Conservation (phyloP, 2,797 vertebrate species). For the Phataginus tetradactyla region DNA sequence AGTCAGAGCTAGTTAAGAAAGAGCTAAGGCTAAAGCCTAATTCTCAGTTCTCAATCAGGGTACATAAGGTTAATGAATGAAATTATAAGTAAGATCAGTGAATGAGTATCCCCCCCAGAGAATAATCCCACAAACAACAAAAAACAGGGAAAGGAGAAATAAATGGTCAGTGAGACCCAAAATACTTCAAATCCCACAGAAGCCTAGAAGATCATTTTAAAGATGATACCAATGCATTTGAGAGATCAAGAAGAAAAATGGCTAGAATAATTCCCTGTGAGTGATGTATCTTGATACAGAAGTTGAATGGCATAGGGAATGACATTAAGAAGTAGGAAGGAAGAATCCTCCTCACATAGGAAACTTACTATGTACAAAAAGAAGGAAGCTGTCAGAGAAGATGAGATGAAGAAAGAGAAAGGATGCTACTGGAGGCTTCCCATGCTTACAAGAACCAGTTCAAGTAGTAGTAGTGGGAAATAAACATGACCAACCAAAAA, state of each 20-base stretch:
- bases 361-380: background rate
- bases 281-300: background rate
- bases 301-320: background rate
- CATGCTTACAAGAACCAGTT: background rate
- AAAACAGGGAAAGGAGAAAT: background rate
- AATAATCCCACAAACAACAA: background rate
- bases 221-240: background rate
- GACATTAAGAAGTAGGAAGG: background rate
- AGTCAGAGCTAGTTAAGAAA: background rate
- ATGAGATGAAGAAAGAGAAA: background rate
- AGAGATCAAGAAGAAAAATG: slow-evolving; percentile 5
- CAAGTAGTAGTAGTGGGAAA: background rate
- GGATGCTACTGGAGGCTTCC: background rate
- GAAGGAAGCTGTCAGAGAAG: slow-evolving; percentile 8
- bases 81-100: background rate
- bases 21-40: background rate
- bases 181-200: background rate
- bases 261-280: background rate
- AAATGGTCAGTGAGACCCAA: background rate
- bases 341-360: background rate
- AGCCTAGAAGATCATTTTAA: background rate
- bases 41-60: background rate
- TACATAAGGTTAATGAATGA: background rate
- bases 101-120: background rate
- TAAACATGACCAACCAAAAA: background rate